These are phyloP conservation scores for Clarias laeviceps DNA, from an alignment of 2,797 vertebrate genomes.

Conservation along the genomic window DNA sequence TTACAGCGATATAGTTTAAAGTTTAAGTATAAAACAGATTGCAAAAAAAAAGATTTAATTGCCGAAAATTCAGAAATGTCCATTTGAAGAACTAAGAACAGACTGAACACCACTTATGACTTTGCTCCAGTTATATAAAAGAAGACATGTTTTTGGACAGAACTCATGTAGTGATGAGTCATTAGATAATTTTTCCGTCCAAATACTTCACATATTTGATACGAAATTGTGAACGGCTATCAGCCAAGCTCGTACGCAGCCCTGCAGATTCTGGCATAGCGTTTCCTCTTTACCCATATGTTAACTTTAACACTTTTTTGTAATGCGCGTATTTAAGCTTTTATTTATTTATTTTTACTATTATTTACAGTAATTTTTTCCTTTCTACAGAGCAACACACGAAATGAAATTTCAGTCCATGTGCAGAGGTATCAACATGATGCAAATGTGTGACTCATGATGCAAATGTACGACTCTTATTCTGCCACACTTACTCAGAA, in stretches of 20 bases:
- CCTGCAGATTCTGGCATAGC: constrained; percentile 16
- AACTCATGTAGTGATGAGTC: background rate
- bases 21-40: no score
- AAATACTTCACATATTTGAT: constrained; percentile 9
- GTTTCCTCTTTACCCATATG: constrained; percentile 19
- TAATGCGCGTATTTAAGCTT: background rate
- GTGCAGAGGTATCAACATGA: background rate
- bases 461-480: background rate
- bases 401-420: background rate
- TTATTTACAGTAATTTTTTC: background rate
- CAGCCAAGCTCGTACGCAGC: constrained; percentile 18
- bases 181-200: background rate
- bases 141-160: background rate
- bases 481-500: background rate
- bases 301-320: background rate
- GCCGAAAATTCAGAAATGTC: background rate
- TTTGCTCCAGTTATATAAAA: background rate
- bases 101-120: background rate
- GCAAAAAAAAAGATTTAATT: no score
- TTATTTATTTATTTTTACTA: background rate
- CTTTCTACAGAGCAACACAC: no score
- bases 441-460: background rate
- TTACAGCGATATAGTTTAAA: background rate
- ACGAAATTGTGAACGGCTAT: background rate
- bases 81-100: background rate